These are phyloP conservation scores for Alectura lathami DNA, from an alignment of 2,113 vertebrate species.

Conservation along the genomic window DNA sequence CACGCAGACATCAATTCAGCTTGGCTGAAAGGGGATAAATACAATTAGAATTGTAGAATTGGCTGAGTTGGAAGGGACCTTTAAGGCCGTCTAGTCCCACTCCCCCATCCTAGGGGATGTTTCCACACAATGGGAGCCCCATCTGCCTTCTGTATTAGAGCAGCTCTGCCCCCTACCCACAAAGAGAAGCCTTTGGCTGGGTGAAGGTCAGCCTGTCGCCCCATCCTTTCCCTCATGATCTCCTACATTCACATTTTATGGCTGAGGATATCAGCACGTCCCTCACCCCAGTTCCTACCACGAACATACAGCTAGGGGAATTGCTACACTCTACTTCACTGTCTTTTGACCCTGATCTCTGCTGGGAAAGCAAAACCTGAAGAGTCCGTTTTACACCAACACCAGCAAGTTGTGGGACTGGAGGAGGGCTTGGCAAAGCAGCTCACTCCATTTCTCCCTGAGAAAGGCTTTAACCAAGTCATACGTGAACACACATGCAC, in stretches of 20 bases:
- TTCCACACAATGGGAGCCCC: neutral
- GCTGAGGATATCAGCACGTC: neutral
- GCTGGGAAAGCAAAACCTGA: neutral
- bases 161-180: neutral
- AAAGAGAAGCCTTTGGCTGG: neutral
- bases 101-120: neutral
- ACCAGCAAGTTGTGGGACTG: neutral
- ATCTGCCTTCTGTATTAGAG: neutral
- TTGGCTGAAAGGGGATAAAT: neutral
- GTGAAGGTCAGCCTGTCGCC: neutral
- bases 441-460: neutral
- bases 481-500: fast-evolving
- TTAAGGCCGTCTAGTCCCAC: too few species aligned
- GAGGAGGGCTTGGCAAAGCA: neutral
- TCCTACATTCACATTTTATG: neutral
- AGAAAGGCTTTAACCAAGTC: neutral
- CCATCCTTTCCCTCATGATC: neutral
- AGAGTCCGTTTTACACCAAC: neutral
- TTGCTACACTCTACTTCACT: neutral
- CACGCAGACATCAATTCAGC: neutral
- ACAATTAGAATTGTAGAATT: too few species aligned
- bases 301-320: fast-evolving
- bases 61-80: too few species aligned
- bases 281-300: neutral
- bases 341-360: neutral